A percentile compares a stretch with the other conserved stretches of the same genome.
These are phyloP conservation scores for Maconellicoccus hirsutus DNA, from an alignment of 1,140 invertebrate species.

Conservation along the genomic window DNA sequence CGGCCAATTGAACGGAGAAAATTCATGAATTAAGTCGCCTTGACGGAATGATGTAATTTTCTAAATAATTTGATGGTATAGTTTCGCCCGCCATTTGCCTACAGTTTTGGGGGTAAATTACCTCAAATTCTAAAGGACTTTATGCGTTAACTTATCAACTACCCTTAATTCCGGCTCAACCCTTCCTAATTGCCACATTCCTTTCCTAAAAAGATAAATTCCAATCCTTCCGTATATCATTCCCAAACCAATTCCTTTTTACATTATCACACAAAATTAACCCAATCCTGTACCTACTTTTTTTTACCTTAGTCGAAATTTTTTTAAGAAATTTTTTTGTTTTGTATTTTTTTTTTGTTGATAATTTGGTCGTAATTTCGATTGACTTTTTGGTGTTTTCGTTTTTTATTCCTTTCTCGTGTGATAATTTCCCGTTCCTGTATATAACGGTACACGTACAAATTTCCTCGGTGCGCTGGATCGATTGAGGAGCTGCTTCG, in stretches of 20 bases:
- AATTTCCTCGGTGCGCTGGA: too few relatives aligned
- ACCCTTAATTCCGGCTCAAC: slow-evolving; percentile 2
- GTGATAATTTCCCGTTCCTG: slow-evolving; percentile 1
- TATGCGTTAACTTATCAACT: not conserved
- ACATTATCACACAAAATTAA: not conserved
- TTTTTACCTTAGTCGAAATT: not conserved
- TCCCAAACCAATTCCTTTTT: not conserved
- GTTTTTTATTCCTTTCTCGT: not conserved
- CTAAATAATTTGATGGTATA: not conserved
- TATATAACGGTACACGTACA: too few relatives aligned
- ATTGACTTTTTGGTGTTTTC: not conserved
- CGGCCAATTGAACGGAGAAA: too few relatives aligned
- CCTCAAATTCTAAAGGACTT: not conserved
- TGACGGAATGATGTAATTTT: not conserved
- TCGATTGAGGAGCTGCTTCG: too few relatives aligned
- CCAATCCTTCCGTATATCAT: slow-evolving; percentile 3
- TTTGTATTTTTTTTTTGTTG: too few relatives aligned
- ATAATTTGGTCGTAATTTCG: not conserved
- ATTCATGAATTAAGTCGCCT: too few relatives aligned
- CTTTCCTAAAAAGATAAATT: slow-evolving; percentile 1
- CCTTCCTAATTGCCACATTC: slow-evolving; percentile 7
- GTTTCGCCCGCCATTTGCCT: not conserved
- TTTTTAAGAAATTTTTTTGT: too few relatives aligned
- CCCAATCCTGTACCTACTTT: not conserved
- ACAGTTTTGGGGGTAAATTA: not conserved